Percentiles rank a stretch among this genome's conserved stretches.
Evolutionary conservation across 2,888 invertebrate genomes (phyloP).

Genomic region (Chloroclystis v-ata): DNA sequence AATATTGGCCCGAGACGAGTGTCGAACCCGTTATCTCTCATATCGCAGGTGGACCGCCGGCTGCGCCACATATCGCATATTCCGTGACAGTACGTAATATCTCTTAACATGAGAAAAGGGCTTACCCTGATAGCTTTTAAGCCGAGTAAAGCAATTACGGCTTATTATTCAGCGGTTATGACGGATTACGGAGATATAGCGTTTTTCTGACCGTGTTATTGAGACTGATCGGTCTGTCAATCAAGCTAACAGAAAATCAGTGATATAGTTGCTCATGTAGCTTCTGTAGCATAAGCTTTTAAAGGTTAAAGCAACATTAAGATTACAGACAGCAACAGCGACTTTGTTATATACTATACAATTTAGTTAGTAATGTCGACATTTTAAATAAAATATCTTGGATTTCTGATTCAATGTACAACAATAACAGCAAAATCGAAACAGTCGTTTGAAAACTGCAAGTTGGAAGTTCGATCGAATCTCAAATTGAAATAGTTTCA

Average conservation of each 20-base stretch:
- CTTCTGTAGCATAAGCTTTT: too few species aligned
- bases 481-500: constrained; percentile 24
- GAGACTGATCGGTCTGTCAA: background rate
- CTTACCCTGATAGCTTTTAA: constrained; percentile 35
- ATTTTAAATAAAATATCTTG: too few species aligned
- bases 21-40: too few species aligned
- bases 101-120: constrained; percentile 11
- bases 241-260: too few species aligned
- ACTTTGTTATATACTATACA: too few species aligned
- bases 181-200: constrained; percentile 27
- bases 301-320: too few species aligned
- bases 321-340: too few species aligned
- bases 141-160: constrained; percentile 36
- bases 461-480: constrained; percentile 19
- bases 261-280: too few species aligned
- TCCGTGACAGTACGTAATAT: background rate
- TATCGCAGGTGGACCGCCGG: too few species aligned
- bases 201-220: constrained; percentile 11
- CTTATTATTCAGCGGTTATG: constrained; percentile 31
- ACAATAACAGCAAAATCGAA: constrained; percentile 4
- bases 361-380: too few species aligned
- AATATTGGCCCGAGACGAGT: too few species aligned
- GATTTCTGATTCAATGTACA: background rate
- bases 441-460: constrained; percentile 17
- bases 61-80: too few species aligned